Evolutionary conservation across 2,797 vertebrate genomes (phyloP).

Genomic region (Octomys mimax): DNA sequence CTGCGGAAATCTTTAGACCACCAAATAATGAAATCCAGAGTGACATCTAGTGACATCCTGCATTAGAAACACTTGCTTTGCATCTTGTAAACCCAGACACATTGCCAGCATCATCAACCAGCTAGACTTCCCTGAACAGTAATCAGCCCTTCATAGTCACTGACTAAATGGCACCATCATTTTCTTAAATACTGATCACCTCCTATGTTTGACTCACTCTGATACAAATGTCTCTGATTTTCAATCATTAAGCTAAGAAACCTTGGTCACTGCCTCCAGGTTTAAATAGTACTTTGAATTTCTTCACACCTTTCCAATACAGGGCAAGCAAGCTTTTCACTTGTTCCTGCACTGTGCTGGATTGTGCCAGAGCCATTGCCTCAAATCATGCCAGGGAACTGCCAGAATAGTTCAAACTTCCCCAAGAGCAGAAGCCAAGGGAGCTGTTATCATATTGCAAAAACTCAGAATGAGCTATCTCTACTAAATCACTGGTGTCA

Average conservation of each 20-base stretch:
- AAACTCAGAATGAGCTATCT: conserved; percentile 69
- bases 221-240: conserved; percentile 36
- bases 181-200: background rate
- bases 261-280: background rate
- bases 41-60: conserved; percentile 89
- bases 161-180: background rate
- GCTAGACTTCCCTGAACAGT: conserved; percentile 47
- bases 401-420: conserved; percentile 58
- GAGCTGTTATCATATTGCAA: conserved; percentile 67
- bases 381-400: conserved; percentile 71
- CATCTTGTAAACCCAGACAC: conserved; percentile 70
- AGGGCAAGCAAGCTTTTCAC: conserved; percentile 38
- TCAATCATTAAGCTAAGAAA: background rate
- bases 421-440: conserved; percentile 74
- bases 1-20: conserved; percentile 84
- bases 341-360: background rate
- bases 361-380: conserved; percentile 64
- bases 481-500: conserved; percentile 62
- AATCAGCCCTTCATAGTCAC: background rate
- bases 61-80: conserved; percentile 83
- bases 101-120: conserved; percentile 65
- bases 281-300: conserved; percentile 64
- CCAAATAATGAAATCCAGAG: conserved; percentile 88
- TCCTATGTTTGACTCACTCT: conserved; percentile 54
- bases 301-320: conserved; percentile 31